Percentiles rank a stretch among this genome's conserved stretches.
These are phyloP conservation scores for Chymomyza fuscimana DNA, from an alignment of 2,888 invertebrate genomes.

Conservation along the genomic window DNA sequence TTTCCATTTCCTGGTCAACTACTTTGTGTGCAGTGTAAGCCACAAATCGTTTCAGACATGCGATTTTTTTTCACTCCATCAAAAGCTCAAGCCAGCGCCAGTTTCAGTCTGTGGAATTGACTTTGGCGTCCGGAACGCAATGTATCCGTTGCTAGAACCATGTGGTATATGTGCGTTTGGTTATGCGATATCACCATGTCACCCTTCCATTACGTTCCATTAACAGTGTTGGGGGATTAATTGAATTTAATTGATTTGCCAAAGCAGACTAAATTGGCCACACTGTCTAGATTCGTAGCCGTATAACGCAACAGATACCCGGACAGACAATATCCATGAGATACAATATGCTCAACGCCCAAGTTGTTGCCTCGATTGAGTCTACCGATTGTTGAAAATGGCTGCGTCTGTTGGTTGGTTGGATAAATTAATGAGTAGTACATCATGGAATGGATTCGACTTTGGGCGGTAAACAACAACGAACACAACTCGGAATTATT, in stretches of 20 bases:
- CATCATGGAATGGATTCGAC: constrained; percentile 63
- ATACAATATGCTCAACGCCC: constrained; percentile 39
- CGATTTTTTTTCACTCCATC: constrained; percentile 58
- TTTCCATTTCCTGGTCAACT: no score
- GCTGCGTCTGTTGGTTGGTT: constrained; percentile 9
- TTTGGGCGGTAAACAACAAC: constrained; percentile 44
- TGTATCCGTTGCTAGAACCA: constrained; percentile 58
- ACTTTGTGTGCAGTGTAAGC: constrained; percentile 29
- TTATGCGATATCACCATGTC: constrained; percentile 70
- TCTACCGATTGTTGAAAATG: constrained; percentile 36
- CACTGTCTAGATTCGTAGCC: constrained; percentile 77
- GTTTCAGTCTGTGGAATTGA: constrained; percentile 20
- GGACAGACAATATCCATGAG: constrained; percentile 37
- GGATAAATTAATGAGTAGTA: constrained; percentile 67
- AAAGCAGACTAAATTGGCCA: constrained; percentile 80
- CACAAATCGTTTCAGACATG: constrained; percentile 71
- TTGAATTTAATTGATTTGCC: constrained; percentile 81
- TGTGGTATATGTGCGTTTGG: constrained; percentile 39
- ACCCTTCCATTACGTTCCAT: constrained; percentile 80
- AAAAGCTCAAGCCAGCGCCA: constrained; percentile 35
- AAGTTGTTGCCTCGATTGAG: constrained; percentile 24
- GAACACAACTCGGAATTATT: constrained; percentile 42
- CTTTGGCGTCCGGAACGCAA: constrained; percentile 62
- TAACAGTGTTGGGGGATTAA: constrained; percentile 80
- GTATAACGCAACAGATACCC: constrained; percentile 52